Percentiles rank a stretch among this genome's conserved stretches.
Conservation (phyloP, 2,113 vertebrate species). For the Toxotes jaculatrix region DNA sequence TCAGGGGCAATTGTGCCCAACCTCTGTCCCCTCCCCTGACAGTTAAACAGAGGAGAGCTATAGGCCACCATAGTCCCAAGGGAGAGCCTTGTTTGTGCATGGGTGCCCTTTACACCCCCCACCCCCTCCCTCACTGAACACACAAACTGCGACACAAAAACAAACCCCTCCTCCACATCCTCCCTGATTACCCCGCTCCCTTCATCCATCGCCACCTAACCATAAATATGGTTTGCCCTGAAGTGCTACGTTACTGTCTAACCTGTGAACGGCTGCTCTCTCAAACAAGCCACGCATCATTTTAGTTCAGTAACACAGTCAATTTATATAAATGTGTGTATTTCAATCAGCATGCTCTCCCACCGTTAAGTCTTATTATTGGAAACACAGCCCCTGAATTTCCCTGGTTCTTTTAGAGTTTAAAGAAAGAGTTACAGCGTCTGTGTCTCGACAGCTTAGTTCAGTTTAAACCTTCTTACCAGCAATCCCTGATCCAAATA, state of each 20-base stretch:
- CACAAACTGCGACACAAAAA: conserved; percentile 70
- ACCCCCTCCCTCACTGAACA: conserved; percentile 53
- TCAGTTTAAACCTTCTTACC: conserved; percentile 84
- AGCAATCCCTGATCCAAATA: conserved; percentile 89
- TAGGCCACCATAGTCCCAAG: conserved; percentile 73
- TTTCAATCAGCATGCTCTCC: conserved; percentile 22
- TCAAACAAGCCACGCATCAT: conserved; percentile 47
- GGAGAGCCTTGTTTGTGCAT: conserved; percentile 77
- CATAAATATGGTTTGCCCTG: conserved; percentile 65
- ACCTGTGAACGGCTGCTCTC: conserved; percentile 38
- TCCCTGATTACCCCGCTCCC: conserved; percentile 63
- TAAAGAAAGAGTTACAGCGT: conserved; percentile 21
- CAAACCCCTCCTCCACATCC: conserved; percentile 74
- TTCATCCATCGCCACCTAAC: conserved; percentile 63
- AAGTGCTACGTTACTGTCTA: conserved; percentile 57
- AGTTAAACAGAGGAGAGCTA: conserved; percentile 76
- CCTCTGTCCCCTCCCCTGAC: conserved; percentile 61
- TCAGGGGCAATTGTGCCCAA: conserved; percentile 72
- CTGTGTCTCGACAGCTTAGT: conserved; percentile 12
- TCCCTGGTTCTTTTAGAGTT: background rate
- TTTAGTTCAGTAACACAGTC: conserved; percentile 37
- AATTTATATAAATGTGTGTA: conserved; percentile 40
- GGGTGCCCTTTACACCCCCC: conserved; percentile 69
- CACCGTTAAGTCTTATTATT: background rate
- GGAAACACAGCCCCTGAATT: conserved; percentile 3